Percentiles rank a stretch among this genome's conserved stretches.
Evolutionary conservation across 1,140 invertebrate species (phyloP).

Genomic region (Whitmania pigra): DNA sequence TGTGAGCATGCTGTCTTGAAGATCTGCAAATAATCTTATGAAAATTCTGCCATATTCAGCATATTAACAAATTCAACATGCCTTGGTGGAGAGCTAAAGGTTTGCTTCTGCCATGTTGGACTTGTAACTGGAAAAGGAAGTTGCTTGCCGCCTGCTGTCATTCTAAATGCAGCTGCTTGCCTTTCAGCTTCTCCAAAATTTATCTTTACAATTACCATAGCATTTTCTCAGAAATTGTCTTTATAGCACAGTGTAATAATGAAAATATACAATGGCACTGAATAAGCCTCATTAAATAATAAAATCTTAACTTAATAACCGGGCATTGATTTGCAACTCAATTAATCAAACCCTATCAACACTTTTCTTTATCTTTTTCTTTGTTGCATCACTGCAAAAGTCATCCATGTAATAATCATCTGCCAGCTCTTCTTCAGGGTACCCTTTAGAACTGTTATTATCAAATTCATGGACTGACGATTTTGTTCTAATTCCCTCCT

Average conservation of each 20-base stretch:
- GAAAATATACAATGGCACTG: neutral
- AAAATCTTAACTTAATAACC: neutral
- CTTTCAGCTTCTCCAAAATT: slow-evolving; percentile 6
- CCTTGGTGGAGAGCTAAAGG: no score
- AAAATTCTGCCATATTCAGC: no score
- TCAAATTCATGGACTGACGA: neutral
- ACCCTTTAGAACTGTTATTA: neutral
- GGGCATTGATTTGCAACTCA: neutral
- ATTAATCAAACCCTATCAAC: neutral
- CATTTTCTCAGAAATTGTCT: neutral
- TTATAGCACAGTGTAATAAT: neutral
- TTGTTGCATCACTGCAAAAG: neutral
- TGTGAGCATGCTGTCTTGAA: no score
- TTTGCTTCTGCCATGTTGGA: no score
- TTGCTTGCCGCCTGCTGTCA: no score
- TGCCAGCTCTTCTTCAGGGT: neutral
- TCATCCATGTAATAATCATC: neutral
- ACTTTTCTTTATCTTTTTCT: slow-evolving; percentile 7
- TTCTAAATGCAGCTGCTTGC: slow-evolving; percentile 1
- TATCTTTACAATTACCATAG: neutral
- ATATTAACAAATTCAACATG: no score
- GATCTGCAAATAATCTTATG: no score
- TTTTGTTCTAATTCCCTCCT: neutral
- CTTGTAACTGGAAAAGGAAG: no score
- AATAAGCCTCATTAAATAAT: neutral